Percentiles rank a stretch among this genome's conserved stretches.
phyloP scores from a whole-genome alignment of 2,888 invertebrate species.

The Aspidiotus rigidus region DNA sequence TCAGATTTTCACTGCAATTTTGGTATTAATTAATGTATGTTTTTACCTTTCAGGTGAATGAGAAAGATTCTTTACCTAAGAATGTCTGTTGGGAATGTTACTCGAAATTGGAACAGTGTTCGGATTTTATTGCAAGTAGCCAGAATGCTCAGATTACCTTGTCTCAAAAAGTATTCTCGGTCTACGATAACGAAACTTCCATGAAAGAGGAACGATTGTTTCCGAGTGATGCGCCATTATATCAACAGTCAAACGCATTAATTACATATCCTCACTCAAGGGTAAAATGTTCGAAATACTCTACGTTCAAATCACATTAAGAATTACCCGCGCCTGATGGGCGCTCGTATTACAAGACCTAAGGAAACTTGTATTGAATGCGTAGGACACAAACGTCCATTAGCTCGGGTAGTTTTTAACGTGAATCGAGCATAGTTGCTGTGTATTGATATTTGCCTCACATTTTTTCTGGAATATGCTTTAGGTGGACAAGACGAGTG shows the following conservation, averaged over 20 bases:
- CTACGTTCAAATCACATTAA: neutral
- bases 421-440: too few relatives aligned
- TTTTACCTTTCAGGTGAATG: constrained; percentile 40
- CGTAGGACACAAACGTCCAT: too few relatives aligned
- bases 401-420: too few relatives aligned
- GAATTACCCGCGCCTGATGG: neutral
- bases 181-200: constrained; percentile 15
- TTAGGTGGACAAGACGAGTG: constrained; percentile 15
- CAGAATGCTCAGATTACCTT: constrained; percentile 25
- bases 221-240: constrained; percentile 11
- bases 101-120: constrained; percentile 39
- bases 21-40: neutral
- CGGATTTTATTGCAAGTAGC: constrained; percentile 13
- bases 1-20: neutral
- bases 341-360: too few relatives aligned
- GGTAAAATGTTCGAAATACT: neutral
- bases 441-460: too few relatives aligned
- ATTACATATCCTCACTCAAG: neutral
- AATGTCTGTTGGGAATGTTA: constrained; percentile 45
- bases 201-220: constrained; percentile 14
- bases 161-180: constrained; percentile 10
- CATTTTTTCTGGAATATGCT: too few relatives aligned
- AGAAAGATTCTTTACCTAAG: constrained; percentile 43
- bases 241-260: constrained; percentile 6
- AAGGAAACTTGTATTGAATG: too few relatives aligned